Base-by-base conservation (phyloP, 37 sponge, comb jelly and placozoan genomes). In the Agelas oroides region DNA sequence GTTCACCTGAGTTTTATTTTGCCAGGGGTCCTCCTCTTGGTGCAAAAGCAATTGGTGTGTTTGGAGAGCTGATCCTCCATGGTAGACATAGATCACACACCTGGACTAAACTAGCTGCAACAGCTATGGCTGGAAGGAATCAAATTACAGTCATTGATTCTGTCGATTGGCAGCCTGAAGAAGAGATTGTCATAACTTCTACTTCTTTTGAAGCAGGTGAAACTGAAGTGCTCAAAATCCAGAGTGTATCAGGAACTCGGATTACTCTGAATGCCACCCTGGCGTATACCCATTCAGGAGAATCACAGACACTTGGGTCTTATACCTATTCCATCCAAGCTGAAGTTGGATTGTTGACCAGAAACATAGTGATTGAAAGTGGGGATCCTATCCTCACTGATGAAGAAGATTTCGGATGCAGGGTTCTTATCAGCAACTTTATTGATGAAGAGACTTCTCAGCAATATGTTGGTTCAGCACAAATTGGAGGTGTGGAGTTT, bases 281-380 rank as follows among this genome's bases (percentile, higher is more conserved):
- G 27, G 21, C 55, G 59, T 76, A 84, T 65, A 53, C 59, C 30
- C 96, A 92, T 35, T n/a, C 24, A n/a, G 86, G 41, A 34, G 82
- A 41, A 36, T 70, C 59, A 33, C 67, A 70, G 0, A 62, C 46
- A 0, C 31, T 71, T 21, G 84, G 69, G 3, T 63, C 80, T 30
- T 55, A 31, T 15, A 25, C 65, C 38, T 94, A 85, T 62, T 32
- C 57, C 5, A 41, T 84, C 19, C 60, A 87, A 25, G 92, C 96
- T 1, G 98, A 95, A 70, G 98, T 97, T 2, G 98, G 94, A 33
- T 82, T 91, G 21, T 78, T 97, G 21, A 87, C 89, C 17, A 78
- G 94, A 46, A 92, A 90, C 34, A 94, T 94, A 32, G 84, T 83
- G 33, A 85, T 90, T 41, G 65, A 83, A 46, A 89, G 89, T 81